A percentile compares a stretch with the other conserved stretches of the same genome.
Evolutionary conservation across 2,888 invertebrate species (phyloP).

Genomic region (Idaea dimidiata): DNA sequence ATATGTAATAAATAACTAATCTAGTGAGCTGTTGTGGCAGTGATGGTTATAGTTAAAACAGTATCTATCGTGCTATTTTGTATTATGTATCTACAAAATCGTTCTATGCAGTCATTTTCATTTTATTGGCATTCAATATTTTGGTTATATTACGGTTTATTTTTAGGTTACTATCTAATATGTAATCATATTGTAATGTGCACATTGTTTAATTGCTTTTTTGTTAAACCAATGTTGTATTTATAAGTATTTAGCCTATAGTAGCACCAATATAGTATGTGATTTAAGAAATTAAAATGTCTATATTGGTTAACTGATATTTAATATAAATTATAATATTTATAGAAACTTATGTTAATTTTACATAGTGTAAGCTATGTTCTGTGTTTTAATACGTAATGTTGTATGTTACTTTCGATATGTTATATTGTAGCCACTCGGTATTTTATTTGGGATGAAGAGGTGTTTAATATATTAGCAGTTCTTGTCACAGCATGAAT

Average conservation of each 20-base stretch:
- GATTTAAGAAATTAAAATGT: slow-evolving; percentile 26
- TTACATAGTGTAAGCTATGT: slow-evolving; percentile 27
- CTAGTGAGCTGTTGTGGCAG: slow-evolving; percentile 20
- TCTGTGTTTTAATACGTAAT: slow-evolving; percentile 30
- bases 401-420: slow-evolving; percentile 26
- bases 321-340: slow-evolving; percentile 25
- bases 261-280: slow-evolving; percentile 25
- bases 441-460: slow-evolving; percentile 42
- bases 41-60: not conserved
- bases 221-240: not conserved
- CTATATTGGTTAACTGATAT: slow-evolving; percentile 29
- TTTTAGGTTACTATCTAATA: not conserved
- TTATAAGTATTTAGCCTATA: slow-evolving; percentile 12
- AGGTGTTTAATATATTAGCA: slow-evolving; percentile 32
- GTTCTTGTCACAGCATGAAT: slow-evolving; percentile 58
- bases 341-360: slow-evolving; percentile 35
- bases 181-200: slow-evolving; percentile 17
- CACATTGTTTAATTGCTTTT: slow-evolving; percentile 10
- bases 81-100: not conserved
- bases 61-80: not conserved
- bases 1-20: slow-evolving; percentile 34
- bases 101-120: not conserved
- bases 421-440: slow-evolving; percentile 25
- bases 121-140: not conserved
- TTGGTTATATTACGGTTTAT: not conserved